Evolutionary conservation across 2,113 vertebrate genomes (phyloP), one percentile per base, ranked within the genome.

Genomic region (Sturnus vulgaris): DNA sequence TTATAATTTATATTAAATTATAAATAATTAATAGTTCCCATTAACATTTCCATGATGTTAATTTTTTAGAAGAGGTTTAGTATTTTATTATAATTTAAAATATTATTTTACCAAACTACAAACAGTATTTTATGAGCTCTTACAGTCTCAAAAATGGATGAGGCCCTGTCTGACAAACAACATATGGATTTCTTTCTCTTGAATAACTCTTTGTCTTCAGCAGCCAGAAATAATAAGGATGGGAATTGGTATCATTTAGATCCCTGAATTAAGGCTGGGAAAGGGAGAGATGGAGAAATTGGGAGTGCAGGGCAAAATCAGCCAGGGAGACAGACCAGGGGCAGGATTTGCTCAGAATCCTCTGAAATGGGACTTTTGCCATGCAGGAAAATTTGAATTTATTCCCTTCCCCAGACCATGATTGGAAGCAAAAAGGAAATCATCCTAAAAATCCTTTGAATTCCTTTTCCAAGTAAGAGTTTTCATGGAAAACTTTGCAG

Each of bases 391-490:
- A 55, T 30, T 18, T 27, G 33, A 37, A 37, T 70, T 85, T 30
- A 39, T 83, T 85, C 53, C 31, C 15, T 86, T 91, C 16, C 8
- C 12, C 24, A 33, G 44, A 13, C 2, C 12, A 5, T 0, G 16
- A 15, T 18, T 17, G 9, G 39, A 72, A 82, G 19, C 3, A 23
- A 35, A 37, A 49, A 35, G 9, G 2, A 37, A 78, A 52, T 3
- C 0, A 47, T 40, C 18, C 30, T 13, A 24, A 81, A 44, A 47
- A 0, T 8, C 10, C 0, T 20, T n/a, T 8, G 9, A 50, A 39
- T 80, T 77, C 27, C 28, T 70, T 80, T 72, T 49, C 17, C 76
- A 80, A 80, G 30, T 9, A 15, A 14, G 4, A 55, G 5, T 59
- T 88, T 80, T 44, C 50, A 65, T 0, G 13, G 55, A 37, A 76